A percentile compares a stretch with the other conserved stretches of the same genome.
phyloP scores from a whole-genome alignment of 2,797 vertebrate genomes.

The Pteropus rufus region DNA sequence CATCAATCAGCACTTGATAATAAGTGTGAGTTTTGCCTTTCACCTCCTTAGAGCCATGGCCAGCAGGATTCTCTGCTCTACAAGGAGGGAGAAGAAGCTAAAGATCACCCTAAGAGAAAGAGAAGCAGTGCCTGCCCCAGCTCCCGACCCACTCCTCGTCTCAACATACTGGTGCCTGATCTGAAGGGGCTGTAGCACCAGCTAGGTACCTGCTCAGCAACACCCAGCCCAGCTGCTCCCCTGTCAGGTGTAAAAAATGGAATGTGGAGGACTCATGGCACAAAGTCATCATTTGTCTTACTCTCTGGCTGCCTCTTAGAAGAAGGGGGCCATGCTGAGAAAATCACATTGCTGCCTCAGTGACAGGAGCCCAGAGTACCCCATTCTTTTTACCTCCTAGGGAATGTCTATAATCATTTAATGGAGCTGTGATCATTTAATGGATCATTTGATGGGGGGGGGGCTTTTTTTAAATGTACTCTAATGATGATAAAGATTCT shows the following conservation, averaged over 20 bases:
- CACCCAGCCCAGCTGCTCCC: background rate
- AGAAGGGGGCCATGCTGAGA: background rate
- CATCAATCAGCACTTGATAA: constrained; percentile 97
- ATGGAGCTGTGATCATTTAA: background rate
- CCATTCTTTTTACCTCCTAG: background rate
- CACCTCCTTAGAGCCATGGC: constrained; percentile 95
- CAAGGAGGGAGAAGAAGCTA: background rate
- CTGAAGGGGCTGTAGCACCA: background rate
- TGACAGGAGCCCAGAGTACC: background rate
- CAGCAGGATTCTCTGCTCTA: constrained; percentile 88
- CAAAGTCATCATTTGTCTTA: background rate
- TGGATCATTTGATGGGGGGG: too few relatives aligned
- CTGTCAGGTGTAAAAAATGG: background rate
- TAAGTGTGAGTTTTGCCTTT: constrained; percentile 98
- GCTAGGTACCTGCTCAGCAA: background rate
- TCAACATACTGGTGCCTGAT: background rate
- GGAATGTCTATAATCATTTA: background rate
- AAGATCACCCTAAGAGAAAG: background rate
- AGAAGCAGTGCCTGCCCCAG: background rate
- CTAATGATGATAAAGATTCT: background rate
- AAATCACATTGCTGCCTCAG: constrained; percentile 10
- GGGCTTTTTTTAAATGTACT: background rate
- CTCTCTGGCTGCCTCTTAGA: background rate
- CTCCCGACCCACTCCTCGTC: background rate
- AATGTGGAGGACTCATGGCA: background rate